Conservation (phyloP, 92 coral and sea anemone species). For the Palythoa grandis region DNA sequence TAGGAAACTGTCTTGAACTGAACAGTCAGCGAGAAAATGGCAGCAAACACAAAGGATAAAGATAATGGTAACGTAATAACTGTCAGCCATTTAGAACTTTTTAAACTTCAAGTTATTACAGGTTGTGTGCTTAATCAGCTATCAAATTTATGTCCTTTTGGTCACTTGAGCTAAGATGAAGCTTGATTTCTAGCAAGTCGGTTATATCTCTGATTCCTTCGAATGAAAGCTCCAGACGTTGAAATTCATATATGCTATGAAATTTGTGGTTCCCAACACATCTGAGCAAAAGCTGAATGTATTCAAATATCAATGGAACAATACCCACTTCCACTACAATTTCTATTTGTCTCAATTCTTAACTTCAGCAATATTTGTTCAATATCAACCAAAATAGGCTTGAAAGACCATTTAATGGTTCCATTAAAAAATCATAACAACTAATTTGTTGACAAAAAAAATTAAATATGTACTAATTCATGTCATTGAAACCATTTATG, state of each 20-base stretch:
- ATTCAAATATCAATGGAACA: not conserved
- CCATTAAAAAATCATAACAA: not conserved
- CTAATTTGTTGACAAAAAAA: not conserved
- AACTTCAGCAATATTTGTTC: not conserved
- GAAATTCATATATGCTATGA: too few species aligned
- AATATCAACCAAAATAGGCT: not conserved
- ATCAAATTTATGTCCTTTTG: not conserved
- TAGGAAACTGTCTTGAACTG: not conserved
- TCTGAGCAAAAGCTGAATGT: not conserved
- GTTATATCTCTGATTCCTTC: not conserved
- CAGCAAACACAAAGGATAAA: not conserved
- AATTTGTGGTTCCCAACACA: too few species aligned
- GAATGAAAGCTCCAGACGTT: not conserved
- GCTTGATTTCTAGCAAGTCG: not conserved
- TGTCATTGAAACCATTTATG: too few species aligned
- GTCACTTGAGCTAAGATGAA: not conserved
- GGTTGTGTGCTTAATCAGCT: not conserved
- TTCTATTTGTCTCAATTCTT: not conserved
- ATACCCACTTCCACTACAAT: not conserved
- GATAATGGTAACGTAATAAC: not conserved
- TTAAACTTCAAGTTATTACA: not conserved
- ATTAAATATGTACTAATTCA: too few species aligned
- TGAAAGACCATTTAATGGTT: not conserved
- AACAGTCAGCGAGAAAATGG: not conserved
- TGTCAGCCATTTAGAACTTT: not conserved